Evolutionary conservation across 2,113 vertebrate genomes (phyloP).

Genomic region (Hyla sarda): DNA sequence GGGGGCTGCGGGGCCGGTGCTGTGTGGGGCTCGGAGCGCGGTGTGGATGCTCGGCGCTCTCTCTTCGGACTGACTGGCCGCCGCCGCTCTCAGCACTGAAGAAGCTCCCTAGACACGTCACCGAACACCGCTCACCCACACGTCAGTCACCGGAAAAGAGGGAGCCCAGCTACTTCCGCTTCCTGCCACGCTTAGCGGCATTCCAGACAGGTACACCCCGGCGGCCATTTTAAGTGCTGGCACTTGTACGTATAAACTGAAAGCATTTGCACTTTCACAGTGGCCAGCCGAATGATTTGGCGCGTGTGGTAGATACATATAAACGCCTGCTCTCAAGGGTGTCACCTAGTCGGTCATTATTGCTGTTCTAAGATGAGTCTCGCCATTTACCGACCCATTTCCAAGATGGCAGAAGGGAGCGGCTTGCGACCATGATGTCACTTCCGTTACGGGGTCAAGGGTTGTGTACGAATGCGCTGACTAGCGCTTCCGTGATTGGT

Average conservation of each 20-base stretch:
- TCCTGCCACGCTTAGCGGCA: slow-evolving; percentile 77
- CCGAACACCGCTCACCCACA: slow-evolving; percentile 47
- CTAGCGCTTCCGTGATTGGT: slow-evolving; percentile 47
- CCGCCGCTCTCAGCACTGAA: slow-evolving; percentile 44
- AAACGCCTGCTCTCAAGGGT: background rate
- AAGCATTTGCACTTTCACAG: background rate
- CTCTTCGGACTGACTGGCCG: slow-evolving; percentile 44
- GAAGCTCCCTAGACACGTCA: slow-evolving; percentile 55
- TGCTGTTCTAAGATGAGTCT: background rate
- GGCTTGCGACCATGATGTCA: background rate
- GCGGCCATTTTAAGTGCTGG: slow-evolving; percentile 15
- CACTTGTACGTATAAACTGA: accelerated
- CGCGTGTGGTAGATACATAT: too few species aligned
- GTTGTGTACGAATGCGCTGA: slow-evolving; percentile 24
- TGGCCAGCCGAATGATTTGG: background rate
- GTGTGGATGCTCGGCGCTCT: background rate
- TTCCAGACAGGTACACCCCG: background rate
- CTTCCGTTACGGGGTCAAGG: background rate
- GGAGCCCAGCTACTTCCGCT: slow-evolving; percentile 68
- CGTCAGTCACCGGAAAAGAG: slow-evolving; percentile 50
- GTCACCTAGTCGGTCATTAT: background rate
- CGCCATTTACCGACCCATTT: background rate
- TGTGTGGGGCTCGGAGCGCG: background rate
- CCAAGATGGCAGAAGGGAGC: background rate
- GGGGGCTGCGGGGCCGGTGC: background rate